Conservation (phyloP, 2,888 invertebrate genomes). For the Lithophane leautieri region DNA sequence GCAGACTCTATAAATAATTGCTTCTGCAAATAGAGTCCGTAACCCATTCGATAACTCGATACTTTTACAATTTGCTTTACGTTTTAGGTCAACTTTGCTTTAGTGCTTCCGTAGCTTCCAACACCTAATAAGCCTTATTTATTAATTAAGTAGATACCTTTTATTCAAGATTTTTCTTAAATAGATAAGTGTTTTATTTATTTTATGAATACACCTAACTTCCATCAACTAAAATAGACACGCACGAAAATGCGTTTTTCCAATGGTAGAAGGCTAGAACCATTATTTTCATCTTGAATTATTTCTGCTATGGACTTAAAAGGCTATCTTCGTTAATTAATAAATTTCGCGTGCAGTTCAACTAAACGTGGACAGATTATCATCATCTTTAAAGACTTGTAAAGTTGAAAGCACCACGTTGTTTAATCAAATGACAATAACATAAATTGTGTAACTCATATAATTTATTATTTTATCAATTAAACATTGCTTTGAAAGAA, state of each 20-base stretch:
- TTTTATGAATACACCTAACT: not conserved
- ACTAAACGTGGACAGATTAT: not conserved
- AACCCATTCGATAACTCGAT: constrained; percentile 6
- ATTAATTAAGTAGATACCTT: not conserved
- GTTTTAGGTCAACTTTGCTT: constrained; percentile 18
- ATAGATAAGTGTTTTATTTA: not conserved
- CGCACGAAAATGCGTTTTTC: not conserved
- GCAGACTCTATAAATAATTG: constrained; percentile 19
- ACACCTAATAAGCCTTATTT: not conserved
- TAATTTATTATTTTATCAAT: not conserved
- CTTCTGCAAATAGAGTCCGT: constrained; percentile 23
- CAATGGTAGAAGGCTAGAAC: not conserved
- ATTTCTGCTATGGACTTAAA: not conserved
- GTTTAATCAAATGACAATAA: not conserved
- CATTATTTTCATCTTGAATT: not conserved
- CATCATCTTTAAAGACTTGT: not conserved
- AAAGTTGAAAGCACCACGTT: not conserved
- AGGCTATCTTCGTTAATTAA: not conserved
- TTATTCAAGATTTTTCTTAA: not conserved
- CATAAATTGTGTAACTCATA: not conserved
- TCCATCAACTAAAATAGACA: not conserved
- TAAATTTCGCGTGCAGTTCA: not conserved
- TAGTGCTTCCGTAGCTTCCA: not conserved
- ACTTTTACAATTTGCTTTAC: constrained; percentile 25
- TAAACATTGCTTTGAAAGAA: constrained; percentile 8